phyloP scores from a whole-genome alignment of 2,888 invertebrate genomes.

The Standfussiana lucernea region DNA sequence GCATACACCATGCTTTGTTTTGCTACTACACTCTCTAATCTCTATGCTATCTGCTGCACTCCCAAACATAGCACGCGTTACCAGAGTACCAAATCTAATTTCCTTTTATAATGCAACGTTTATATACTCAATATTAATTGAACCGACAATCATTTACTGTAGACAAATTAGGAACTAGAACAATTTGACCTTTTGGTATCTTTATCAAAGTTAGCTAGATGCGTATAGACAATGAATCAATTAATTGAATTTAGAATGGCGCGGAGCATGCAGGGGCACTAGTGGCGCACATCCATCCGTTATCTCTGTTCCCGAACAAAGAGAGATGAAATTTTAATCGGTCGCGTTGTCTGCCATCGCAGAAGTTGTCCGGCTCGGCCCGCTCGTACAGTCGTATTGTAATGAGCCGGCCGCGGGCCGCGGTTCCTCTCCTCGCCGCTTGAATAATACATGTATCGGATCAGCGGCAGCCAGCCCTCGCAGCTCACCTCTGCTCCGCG shows the following conservation, averaged over 20 bases:
- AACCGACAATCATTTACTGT: slow-evolving; percentile 1
- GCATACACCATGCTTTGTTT: slow-evolving; percentile 50
- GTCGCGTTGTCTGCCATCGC: slow-evolving; percentile 83
- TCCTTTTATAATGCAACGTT: slow-evolving; percentile 16
- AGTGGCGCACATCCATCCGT: slow-evolving; percentile 85
- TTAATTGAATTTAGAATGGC: slow-evolving; percentile 83
- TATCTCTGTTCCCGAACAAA: slow-evolving; percentile 85
- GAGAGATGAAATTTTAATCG: slow-evolving; percentile 90
- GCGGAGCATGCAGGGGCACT: slow-evolving; percentile 79
- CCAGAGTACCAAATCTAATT: slow-evolving; percentile 1
- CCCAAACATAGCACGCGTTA: slow-evolving; percentile 13
- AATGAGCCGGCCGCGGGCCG: slow-evolving; percentile 76
- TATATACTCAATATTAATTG: slow-evolving; percentile 29
- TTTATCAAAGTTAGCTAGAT: slow-evolving; percentile 34
- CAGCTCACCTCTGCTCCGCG: slow-evolving; percentile 52
- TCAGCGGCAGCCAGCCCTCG: slow-evolving; percentile 50
- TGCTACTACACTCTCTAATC: slow-evolving; percentile 48
- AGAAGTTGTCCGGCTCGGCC: slow-evolving; percentile 78
- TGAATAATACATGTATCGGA: slow-evolving; percentile 78
- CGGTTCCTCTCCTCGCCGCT: slow-evolving; percentile 66
- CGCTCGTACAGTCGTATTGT: slow-evolving; percentile 75
- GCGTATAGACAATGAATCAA: slow-evolving; percentile 71
- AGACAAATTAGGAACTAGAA: slow-evolving; percentile 7
- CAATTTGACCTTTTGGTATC: slow-evolving; percentile 6
- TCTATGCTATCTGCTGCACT: slow-evolving; percentile 42